Base-by-base conservation (phyloP, 2,888 invertebrate species). In the Steinernema carpocapsae region DNA sequence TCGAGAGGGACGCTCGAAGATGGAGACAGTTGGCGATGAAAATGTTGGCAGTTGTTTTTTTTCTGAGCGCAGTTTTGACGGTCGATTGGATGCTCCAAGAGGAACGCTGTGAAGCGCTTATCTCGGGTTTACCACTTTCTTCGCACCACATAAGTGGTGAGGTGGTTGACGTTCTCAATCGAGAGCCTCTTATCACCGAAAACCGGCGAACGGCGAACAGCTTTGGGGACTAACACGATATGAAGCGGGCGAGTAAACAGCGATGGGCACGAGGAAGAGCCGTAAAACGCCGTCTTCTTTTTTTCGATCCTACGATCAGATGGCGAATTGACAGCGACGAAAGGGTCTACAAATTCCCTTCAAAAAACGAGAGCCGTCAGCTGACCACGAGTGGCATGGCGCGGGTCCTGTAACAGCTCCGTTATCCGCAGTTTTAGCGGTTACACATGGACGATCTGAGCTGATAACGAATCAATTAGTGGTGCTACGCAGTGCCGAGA, bases 1-100 rank as follows among this genome's bases (percentile, higher is more conserved):
- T 64, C 64, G 64, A 64, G 64, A 64, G 64, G 56, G 64, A 24
- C 52, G 52, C 52, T 52, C 52, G 24, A 52, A 32, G 64, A 64
- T 64, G 64, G 64, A 64, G 64, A 64, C 64, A 64, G 64, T 64
- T 64, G 64, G 64, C 26, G 32, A 32, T 37, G 37, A 10, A 37
- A 10, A 10, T 37, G 37, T 6, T 37, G 37, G 32, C 64, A 64
- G 64, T 64, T 64, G 64, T 64, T 64, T 64, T 56, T 56, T 64
- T 14, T 64, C 48, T 3, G n/a, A 7, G 48, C 48, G 17, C n/a
- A 48, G 19, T 48, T 48, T 14, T 48, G 3, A 7, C 3, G 48
- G 19, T 3, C 48, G 48, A 48, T 48, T 14, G 48, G 48, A 7
- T 14, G 48, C 17, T 48, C 48, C 19, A 48, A 48, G n/a, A 48